Evolutionary conservation across 2,797 vertebrate genomes (phyloP), one percentile per base, ranked within the genome.

Genomic region (Anguilla anguilla): DNA sequence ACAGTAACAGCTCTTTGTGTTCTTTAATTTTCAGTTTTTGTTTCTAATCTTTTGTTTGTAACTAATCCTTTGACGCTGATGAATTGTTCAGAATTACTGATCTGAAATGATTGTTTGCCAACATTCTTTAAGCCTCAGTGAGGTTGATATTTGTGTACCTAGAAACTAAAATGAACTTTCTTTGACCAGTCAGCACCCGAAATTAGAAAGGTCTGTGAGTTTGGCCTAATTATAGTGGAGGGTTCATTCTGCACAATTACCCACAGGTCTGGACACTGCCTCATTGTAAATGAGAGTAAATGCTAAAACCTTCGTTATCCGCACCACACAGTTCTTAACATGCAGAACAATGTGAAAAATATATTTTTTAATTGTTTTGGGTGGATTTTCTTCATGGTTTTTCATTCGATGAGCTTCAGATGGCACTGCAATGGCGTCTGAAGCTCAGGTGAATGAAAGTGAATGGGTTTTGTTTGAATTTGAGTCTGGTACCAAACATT

Each of bases 41-140:
- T 51, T 51, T 10, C 10, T 49, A 49, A 82, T n/a, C 46, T 46
- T 46, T 46, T 46, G 43, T 46, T 46, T 46, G 43, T 46, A n/a
- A 22, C 15, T 43, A 46, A 77, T 77, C 74, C 15, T 35, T 43
- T 82, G 46, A 46, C 25, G 46, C 46, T 25, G 17, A 82, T 82
- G 7, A 22, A 51, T 82, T 25, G 22, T 49, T 22, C 10, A 25
- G 10, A 39, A 82, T 51, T 82, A 25, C 19, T 82, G 79, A 51
- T 51, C 10, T 51, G 79, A 82, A 82, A 51, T 49, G 43, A 25
- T 51, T 49, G 79, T 82, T 82, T 82, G 79, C 43, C 79, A 82
- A 51, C 79, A 51, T 82, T 82, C 35, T 51, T 51, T 82, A 82
- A 82, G 79, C 79, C 79, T n/a, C 79, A n/a, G 22, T 51, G 79